Evolutionary conservation across 2,888 invertebrate genomes (phyloP).

Genomic region (Lasius platythorax): DNA sequence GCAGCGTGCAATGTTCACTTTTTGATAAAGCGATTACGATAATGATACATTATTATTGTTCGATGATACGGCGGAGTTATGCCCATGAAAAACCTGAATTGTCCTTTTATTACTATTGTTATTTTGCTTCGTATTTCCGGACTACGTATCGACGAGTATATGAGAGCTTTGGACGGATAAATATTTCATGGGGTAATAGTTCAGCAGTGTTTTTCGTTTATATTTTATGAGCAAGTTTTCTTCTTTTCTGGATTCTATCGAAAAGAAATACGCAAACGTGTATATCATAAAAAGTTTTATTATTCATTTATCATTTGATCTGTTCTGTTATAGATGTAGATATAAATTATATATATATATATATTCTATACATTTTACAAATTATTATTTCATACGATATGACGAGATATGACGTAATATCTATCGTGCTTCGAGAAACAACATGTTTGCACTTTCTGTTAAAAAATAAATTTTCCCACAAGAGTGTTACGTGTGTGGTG

Average conservation of each 20-base stretch:
- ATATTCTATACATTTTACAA: neutral
- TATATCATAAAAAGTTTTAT: neutral
- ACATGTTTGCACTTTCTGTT: neutral
- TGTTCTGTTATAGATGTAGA: neutral
- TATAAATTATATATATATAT: too few relatives aligned
- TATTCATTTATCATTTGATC: neutral
- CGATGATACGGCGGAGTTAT: conserved; percentile 20
- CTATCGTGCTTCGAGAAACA: neutral
- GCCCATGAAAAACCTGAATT: conserved; percentile 5
- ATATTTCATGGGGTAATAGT: conserved; percentile 5
- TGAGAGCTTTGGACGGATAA: neutral
- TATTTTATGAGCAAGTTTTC: conserved; percentile 12
- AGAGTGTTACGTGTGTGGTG: neutral
- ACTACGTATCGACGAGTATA: neutral
- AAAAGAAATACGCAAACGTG: neutral
- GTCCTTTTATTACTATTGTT: conserved; percentile 31
- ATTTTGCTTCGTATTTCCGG: conserved; percentile 27
- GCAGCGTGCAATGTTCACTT: conserved; percentile 23
- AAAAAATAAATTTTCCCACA: conserved; percentile 30
- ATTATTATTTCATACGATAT: neutral
- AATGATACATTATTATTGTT: conserved; percentile 36
- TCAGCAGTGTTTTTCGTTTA: neutral
- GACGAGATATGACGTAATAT: neutral
- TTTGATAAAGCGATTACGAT: conserved; percentile 52
- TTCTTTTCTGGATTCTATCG: conserved; percentile 6